Evolutionary conservation across 1,140 invertebrate species (phyloP).

Genomic region (Scaptomyza montana): DNA sequence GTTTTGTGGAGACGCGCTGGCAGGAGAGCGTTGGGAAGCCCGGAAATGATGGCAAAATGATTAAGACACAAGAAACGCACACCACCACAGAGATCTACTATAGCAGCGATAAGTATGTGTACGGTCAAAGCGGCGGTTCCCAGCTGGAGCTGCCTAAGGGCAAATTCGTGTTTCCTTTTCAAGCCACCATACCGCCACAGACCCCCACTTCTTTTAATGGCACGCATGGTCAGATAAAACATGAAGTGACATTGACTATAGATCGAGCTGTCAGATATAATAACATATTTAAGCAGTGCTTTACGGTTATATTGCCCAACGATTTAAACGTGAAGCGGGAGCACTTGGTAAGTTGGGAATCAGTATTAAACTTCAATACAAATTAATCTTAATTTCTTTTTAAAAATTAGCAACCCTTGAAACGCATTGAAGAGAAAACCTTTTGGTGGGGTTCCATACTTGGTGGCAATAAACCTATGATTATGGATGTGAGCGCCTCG

Average conservation of each 20-base stretch:
- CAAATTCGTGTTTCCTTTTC: slow-evolving; percentile 86
- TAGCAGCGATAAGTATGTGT: slow-evolving; percentile 69
- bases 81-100: slow-evolving; percentile 71
- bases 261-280: slow-evolving; percentile 91
- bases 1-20: slow-evolving; percentile 86
- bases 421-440: slow-evolving; percentile 72
- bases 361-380: too few relatives aligned
- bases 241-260: slow-evolving; percentile 87
- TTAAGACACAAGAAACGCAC: slow-evolving; percentile 62
- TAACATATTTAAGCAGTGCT: slow-evolving; percentile 88
- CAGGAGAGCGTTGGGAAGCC: slow-evolving; percentile 85
- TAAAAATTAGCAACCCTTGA: slow-evolving; percentile 60
- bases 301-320: slow-evolving; percentile 89
- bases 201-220: slow-evolving; percentile 90
- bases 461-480: slow-evolving; percentile 70
- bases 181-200: slow-evolving; percentile 85
- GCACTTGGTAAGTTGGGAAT: slow-evolving; percentile 43
- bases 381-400: slow-evolving; percentile 74
- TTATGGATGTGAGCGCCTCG: slow-evolving; percentile 72
- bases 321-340: slow-evolving; percentile 87
- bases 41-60: slow-evolving; percentile 83
- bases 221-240: slow-evolving; percentile 88
- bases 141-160: slow-evolving; percentile 86
- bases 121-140: slow-evolving; percentile 81
- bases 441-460: slow-evolving; percentile 81